Percentiles rank a stretch among this genome's conserved stretches.
These are phyloP conservation scores for Cyprinodon variegatus DNA, from an alignment of 2,113 vertebrate genomes.

Conservation along the genomic window DNA sequence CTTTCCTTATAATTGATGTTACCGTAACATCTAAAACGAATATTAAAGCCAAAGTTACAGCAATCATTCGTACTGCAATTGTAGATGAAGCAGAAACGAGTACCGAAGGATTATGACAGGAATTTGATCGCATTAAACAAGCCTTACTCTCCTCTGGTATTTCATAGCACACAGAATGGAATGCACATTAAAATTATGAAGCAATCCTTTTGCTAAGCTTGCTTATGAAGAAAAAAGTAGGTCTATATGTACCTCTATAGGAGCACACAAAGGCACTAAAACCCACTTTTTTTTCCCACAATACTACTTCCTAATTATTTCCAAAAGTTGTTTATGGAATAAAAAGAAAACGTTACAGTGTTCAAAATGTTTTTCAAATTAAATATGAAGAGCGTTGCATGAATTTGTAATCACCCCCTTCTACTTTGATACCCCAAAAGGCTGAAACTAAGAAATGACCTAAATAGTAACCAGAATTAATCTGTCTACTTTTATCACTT, in stretches of 20 bases:
- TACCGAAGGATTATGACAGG: constrained; percentile 18
- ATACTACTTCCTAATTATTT: no score
- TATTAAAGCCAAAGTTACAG: constrained; percentile 14
- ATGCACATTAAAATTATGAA: constrained; percentile 41
- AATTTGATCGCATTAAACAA: constrained; percentile 40
- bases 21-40: constrained; percentile 9
- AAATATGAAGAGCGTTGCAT: background rate
- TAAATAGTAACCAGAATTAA: background rate
- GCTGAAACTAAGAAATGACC: background rate
- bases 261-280: background rate
- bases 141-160: constrained; percentile 19
- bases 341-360: background rate
- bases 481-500: background rate
- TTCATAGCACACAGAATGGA: constrained; percentile 38
- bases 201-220: constrained; percentile 17
- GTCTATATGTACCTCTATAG: constrained; percentile 2
- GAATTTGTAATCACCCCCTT: background rate
- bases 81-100: constrained; percentile 13
- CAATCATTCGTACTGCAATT: constrained; percentile 16
- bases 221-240: constrained; percentile 38
- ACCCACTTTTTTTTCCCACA: background rate
- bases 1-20: background rate
- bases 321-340: background rate
- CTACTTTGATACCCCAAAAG: background rate
- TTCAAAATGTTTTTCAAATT: background rate